Percentiles rank a stretch among this genome's conserved stretches.
Evolutionary conservation across 2,797 vertebrate genomes (phyloP).

Genomic region (Crenuchus spilurus): DNA sequence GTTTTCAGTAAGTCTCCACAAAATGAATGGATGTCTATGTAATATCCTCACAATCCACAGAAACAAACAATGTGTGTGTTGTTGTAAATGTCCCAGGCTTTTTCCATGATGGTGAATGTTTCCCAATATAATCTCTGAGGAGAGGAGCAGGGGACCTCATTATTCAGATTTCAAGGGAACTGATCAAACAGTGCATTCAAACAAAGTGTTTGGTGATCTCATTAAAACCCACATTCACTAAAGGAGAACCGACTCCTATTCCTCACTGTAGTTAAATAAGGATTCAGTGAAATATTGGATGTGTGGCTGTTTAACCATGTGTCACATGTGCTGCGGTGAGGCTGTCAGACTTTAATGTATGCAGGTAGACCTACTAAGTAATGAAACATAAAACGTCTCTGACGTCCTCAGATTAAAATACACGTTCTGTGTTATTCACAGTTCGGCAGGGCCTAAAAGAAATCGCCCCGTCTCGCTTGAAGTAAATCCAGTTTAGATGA

Average conservation of each 20-base stretch:
- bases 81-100: conserved; percentile 13
- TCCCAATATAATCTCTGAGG: conserved; percentile 13
- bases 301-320: no score
- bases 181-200: conserved; percentile 55
- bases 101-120: conserved; percentile 2
- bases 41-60: neutral
- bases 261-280: conserved; percentile 7
- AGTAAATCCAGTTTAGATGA: conserved; percentile 37
- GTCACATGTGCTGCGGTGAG: no score
- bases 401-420: neutral
- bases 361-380: neutral
- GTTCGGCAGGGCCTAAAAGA: neutral
- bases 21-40: no score
- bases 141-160: conserved; percentile 57
- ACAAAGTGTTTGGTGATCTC: conserved; percentile 9
- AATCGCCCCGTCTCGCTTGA: conserved; percentile 37
- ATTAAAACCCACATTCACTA: neutral
- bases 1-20: no score
- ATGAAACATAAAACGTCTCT: neutral
- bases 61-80: neutral
- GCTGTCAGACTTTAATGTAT: neutral
- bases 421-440: neutral
- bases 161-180: conserved; percentile 53
- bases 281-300: neutral
- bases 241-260: neutral